Base-by-base conservation (phyloP, 2,797 vertebrate species). In the Xenops minutus region DNA sequence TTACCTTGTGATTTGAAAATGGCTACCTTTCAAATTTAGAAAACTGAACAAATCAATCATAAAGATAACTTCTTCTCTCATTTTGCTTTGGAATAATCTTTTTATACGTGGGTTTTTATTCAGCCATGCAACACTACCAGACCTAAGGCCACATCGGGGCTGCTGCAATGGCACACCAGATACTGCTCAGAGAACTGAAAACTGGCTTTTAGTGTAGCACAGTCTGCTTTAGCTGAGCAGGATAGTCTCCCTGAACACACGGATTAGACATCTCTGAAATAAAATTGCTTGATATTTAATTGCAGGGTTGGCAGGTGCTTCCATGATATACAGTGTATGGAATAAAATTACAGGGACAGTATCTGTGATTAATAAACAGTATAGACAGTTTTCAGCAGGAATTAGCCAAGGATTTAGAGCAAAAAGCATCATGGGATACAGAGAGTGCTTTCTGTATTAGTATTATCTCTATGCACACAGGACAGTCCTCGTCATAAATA, bases 381-480 rank as follows among this genome's bases (percentile, higher is more conserved):
- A 88, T 3, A 55, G 76, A 78, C 4, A 14, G 89, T 85, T 88
- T 93, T 68, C 66, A 75, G 80, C 27, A 77, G 73, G 89, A 93
- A 91, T 92, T 78, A 92, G 79, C 64, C 66, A 91, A 82, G 59
- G 81, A 91, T 75, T 88, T 73, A 74, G 72, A 91, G 94, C 36
- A 73, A 54, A 93, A 92, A 73, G 46, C 62, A 86, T 83, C 3
- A 5, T 10, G 29, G 59, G 58, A 54, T 55, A 86, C 58, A 75
- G 14, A 22, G 82, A 86, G 43, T 46, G 37, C 77, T 75, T 51
- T 79, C 82, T 90, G 59, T 36, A 56, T 75, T 83, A 43, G 78
- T 54, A 84, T 83, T 97, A 96, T 96, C 91, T 96, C 92, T 73
- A 82, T 59, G 76, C 78, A 81, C 92, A 86, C 73, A 94, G 91